Evolutionary conservation across 2,888 invertebrate genomes (phyloP).

Genomic region (Lepeophtheirus nordmannii): DNA sequence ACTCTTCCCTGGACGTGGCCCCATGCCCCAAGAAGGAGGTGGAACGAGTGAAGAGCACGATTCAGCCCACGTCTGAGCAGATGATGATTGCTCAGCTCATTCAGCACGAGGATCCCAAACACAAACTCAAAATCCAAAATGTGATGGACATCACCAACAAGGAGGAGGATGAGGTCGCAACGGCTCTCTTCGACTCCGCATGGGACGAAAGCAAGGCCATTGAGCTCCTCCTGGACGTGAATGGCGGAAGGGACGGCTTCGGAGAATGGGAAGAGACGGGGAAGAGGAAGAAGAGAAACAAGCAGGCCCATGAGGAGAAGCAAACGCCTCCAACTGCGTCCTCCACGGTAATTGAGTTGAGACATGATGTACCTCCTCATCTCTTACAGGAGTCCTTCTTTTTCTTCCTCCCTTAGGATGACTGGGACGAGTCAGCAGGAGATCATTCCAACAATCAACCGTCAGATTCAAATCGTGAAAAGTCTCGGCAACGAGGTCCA

Average conservation of each 20-base stretch:
- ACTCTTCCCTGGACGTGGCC: neutral
- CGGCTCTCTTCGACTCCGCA: conserved; percentile 24
- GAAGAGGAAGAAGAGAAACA: conserved; percentile 65
- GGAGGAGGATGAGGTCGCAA: conserved; percentile 25
- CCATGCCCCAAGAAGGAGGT: too few relatives aligned
- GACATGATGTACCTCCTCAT: too few relatives aligned
- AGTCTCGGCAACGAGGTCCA: conserved; percentile 33
- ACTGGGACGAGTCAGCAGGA: conserved; percentile 18
- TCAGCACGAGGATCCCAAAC: conserved; percentile 12
- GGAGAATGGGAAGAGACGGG: conserved; percentile 71
- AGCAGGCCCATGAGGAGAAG: conserved; percentile 39
- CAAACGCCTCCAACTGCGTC: too few relatives aligned
- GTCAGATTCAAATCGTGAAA: conserved; percentile 28
- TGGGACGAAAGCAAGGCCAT: conserved; percentile 23
- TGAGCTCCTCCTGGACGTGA: conserved; percentile 15
- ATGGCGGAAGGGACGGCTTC: conserved; percentile 34
- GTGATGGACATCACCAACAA: conserved; percentile 24
- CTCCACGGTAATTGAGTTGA: too few relatives aligned
- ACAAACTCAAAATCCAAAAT: conserved; percentile 15
- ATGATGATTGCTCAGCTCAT: conserved; percentile 65
- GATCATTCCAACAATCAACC: neutral
- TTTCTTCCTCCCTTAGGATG: neutral
- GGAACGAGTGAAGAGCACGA: neutral
- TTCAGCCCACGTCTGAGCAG: conserved; percentile 60
- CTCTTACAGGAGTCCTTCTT: too few relatives aligned